Evolutionary conservation across 2,113 vertebrate genomes (phyloP).

Genomic region (Alces alces): DNA sequence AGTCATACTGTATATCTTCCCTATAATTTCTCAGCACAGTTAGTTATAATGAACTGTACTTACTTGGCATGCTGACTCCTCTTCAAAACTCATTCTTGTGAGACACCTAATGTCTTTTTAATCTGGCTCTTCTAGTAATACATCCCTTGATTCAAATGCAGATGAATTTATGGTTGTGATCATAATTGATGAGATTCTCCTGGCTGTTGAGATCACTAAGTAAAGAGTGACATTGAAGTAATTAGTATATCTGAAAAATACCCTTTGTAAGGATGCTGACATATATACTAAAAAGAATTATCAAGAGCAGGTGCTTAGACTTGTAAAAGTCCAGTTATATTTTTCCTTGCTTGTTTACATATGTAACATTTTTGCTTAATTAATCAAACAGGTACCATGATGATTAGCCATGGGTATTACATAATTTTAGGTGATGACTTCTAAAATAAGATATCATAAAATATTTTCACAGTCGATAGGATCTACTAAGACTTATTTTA

Average conservation of each 20-base stretch:
- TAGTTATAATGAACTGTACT: fast-evolving
- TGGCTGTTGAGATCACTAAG: not conserved
- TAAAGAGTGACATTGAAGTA: not conserved
- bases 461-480: not conserved
- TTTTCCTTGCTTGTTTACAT: not conserved
- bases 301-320: not conserved
- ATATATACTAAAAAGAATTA: not conserved
- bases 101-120: not conserved
- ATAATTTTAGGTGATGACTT: not conserved
- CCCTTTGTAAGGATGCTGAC: not conserved
- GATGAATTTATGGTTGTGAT: not conserved
- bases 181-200: not conserved
- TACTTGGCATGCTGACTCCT: not conserved
- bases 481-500: not conserved
- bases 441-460: not conserved
- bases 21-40: not conserved
- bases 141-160: not conserved
- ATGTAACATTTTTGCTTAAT: not conserved
- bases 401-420: not conserved
- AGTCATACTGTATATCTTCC: not conserved
- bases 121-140: not conserved
- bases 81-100: not conserved
- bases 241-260: not conserved
- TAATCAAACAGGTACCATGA: not conserved
- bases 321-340: not conserved